Base-by-base conservation (phyloP, 1,140 invertebrate genomes). In the Diploscapter pachys region DNA sequence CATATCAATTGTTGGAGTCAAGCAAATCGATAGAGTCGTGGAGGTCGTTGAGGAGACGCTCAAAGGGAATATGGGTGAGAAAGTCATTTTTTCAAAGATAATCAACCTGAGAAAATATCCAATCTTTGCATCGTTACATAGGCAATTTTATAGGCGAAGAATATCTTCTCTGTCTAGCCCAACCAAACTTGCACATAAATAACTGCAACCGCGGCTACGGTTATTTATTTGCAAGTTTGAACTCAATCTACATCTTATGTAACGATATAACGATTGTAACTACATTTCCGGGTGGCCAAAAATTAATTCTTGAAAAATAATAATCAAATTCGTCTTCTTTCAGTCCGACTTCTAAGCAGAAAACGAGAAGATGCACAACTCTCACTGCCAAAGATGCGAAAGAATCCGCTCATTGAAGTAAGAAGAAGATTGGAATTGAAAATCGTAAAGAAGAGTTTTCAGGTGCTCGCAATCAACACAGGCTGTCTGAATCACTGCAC, bases 401-500 rank as follows among this genome's bases (percentile, higher is more conserved):
- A 92, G 83, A 99, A 99, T 88, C 93, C 94, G 4, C 88, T 98
- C 0, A 93, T 99, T 77, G 96, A 99, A 89, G 98, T 76, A 59
- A 0, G 57, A 59, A 59, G 2, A 59, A 11, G 9, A 59, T 31
- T 59, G 1, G 9, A 59, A 59, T 31, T 2, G 57, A 59, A 11
- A 11, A 11, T 59, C 31, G 9, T 59, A 59, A 59, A 11, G 31
- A 11, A 11, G 9, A 59, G 31, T 11, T 59, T 65, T 2, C 63
- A 68, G 66, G 66, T 99, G 68, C 96, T 99, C 78, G 91, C 96
- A 0, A 96, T 99, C 11, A 98, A 95, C 86, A 97, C 94, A 3
- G 96, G 95, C 0, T 99, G 96, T 85, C 87, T 99, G 4, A 99
- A 99, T 88, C 93, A 97, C 80, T 99, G 96, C 85, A 98, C 96